Percentiles rank a stretch among this genome's conserved stretches.
Evolutionary conservation across 2,888 invertebrate genomes (phyloP).

Genomic region (Iselma pallidipennis): DNA sequence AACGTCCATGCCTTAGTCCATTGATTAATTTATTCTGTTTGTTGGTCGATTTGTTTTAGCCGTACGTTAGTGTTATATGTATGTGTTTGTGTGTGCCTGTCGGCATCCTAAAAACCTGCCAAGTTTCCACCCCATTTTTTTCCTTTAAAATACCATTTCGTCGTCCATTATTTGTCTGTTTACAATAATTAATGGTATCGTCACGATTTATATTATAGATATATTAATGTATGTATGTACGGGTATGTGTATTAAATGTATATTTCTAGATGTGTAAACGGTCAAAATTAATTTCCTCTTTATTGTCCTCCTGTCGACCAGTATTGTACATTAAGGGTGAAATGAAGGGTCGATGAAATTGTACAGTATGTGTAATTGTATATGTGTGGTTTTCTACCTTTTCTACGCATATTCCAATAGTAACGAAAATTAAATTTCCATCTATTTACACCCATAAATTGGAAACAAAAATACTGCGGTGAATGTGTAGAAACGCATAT

Average conservation of each 20-base stretch:
- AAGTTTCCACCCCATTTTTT: not conserved
- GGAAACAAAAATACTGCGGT: not conserved
- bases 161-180: too few relatives aligned
- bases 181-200: not conserved
- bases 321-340: not conserved
- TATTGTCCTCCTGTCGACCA: not conserved
- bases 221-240: too few relatives aligned
- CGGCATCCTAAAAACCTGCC: not conserved
- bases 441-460: not conserved
- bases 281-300: not conserved
- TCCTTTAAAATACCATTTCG: too few relatives aligned
- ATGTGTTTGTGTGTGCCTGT: too few relatives aligned
- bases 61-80: not conserved
- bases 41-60: not conserved
- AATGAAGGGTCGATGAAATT: not conserved
- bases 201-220: too few relatives aligned
- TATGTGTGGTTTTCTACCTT: not conserved
- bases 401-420: not conserved
- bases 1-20: not conserved
- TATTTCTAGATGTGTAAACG: not conserved
- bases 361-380: not conserved
- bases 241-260: not conserved
- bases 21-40: not conserved
- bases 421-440: not conserved
- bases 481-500: conserved; percentile 16